Percentiles rank a stretch among this genome's conserved stretches.
phyloP scores from a whole-genome alignment of 1,140 invertebrate genomes.

The Ceratoteleas bidentatus region DNA sequence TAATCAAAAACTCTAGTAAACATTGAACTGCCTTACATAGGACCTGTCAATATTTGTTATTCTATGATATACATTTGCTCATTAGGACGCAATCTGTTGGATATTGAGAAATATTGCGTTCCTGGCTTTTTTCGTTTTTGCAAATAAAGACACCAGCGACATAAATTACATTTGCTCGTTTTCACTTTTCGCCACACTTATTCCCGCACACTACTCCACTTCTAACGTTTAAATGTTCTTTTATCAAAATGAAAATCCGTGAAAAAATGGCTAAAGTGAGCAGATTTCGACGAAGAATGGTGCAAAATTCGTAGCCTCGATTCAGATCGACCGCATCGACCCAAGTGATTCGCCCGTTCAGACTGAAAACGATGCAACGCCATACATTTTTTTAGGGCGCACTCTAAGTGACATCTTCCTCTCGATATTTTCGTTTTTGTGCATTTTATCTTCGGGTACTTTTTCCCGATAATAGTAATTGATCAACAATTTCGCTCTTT shows the following conservation, averaged over 20 bases:
- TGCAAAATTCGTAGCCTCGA: too few species aligned
- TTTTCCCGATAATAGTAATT: constrained; percentile 57
- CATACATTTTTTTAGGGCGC: constrained; percentile 43
- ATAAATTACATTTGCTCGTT: too few species aligned
- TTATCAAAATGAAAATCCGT: too few species aligned
- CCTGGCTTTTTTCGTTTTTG: constrained; percentile 31
- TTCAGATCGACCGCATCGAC: constrained; percentile 18
- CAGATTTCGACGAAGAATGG: neutral
- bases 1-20: too few species aligned
- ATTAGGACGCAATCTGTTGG: constrained; percentile 22
- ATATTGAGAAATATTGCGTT: constrained; percentile 50
- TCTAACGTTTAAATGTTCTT: too few species aligned
- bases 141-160: constrained; percentile 9
- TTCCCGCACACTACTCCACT: constrained; percentile 4
- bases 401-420: constrained; percentile 39
- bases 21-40: too few species aligned
- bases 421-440: constrained; percentile 41
- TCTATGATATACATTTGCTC: constrained; percentile 25
- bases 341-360: constrained; percentile 34
- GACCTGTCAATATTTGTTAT: constrained; percentile 34
- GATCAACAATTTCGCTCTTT: constrained; percentile 64
- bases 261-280: too few species aligned
- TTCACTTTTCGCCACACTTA: constrained; percentile 21
- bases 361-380: constrained; percentile 14
- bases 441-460: constrained; percentile 21